Evolutionary conservation across 2,797 vertebrate species (phyloP).

Genomic region (Carduelis carduelis): DNA sequence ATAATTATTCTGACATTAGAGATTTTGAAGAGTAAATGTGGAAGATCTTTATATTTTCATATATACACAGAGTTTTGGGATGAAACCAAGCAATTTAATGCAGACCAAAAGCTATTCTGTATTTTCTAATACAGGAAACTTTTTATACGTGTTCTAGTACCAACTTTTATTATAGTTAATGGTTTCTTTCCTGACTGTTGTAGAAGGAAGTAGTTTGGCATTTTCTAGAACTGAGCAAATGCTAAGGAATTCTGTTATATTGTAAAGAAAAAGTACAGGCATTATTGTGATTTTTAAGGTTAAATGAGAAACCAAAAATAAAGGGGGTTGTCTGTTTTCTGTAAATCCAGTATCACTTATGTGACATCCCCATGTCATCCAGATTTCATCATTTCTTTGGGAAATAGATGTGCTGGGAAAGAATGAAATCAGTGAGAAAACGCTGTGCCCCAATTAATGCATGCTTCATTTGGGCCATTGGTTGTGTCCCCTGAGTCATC

Average conservation of each 20-base stretch:
- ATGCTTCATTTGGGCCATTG: fast-evolving
- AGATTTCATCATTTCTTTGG: background rate
- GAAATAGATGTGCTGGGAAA: background rate
- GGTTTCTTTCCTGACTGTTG: background rate
- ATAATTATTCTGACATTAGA: background rate
- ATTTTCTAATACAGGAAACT: background rate
- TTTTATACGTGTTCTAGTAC: background rate
- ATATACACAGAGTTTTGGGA: background rate
- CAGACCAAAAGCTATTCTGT: background rate
- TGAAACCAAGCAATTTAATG: background rate
- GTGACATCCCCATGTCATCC: background rate
- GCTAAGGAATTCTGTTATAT: background rate
- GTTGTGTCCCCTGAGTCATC: background rate
- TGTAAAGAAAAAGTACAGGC: background rate
- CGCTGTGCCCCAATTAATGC: background rate
- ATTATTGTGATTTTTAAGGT: background rate
- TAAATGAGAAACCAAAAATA: background rate
- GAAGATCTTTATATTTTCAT: background rate
- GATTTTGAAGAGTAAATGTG: background rate
- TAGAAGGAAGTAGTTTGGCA: background rate
- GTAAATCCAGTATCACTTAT: background rate
- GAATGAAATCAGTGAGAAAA: background rate
- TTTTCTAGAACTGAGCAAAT: background rate
- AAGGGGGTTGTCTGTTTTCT: background rate
- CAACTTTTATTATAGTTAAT: background rate